A percentile compares a stretch with the other conserved stretches of the same genome.
Evolutionary conservation across 1,140 invertebrate species (phyloP).

Genomic region (Scaptomyza pallida): DNA sequence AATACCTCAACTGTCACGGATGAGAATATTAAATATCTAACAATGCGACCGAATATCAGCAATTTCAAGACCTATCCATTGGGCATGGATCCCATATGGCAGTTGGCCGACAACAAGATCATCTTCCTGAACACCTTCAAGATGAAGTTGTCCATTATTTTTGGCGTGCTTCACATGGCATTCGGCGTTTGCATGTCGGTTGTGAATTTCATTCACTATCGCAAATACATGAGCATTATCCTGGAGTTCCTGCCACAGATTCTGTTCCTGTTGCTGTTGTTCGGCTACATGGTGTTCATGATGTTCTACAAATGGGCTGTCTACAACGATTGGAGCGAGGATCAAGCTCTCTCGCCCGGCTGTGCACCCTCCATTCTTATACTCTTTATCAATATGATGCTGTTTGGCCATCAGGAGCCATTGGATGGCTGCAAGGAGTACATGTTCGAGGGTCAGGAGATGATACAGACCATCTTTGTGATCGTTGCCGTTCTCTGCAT

Average conservation of each 20-base stretch:
- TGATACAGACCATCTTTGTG: conserved; percentile 90
- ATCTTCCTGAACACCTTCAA: conserved; percentile 98
- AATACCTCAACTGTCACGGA: conserved; percentile 83
- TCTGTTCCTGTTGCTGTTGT: conserved; percentile 94
- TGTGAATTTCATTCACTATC: conserved; percentile 95
- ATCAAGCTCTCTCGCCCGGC: conserved; percentile 85
- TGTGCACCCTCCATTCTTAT: conserved; percentile 96
- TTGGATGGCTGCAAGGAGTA: conserved; percentile 87
- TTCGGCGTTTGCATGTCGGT: conserved; percentile 96
- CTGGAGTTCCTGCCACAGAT: conserved; percentile 97
- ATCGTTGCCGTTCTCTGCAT: conserved; percentile 92
- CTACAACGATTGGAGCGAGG: conserved; percentile 87
- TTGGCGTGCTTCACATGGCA: conserved; percentile 98
- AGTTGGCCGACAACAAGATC: conserved; percentile 96
- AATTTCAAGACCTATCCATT: conserved; percentile 90
- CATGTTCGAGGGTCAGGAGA: conserved; percentile 90
- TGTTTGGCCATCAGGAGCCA: conserved; percentile 86
- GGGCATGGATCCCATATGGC: conserved; percentile 95
- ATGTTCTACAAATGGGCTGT: conserved; percentile 95
- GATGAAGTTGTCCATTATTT: conserved; percentile 99
- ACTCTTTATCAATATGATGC: conserved; percentile 96
- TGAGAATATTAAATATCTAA: conserved; percentile 60
- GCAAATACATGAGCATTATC: conserved; percentile 90
- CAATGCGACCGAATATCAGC: conserved; percentile 84
- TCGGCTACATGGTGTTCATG: conserved; percentile 96